Evolutionary conservation across 2,888 invertebrate genomes (phyloP).

Genomic region (Papilio demoleus): DNA sequence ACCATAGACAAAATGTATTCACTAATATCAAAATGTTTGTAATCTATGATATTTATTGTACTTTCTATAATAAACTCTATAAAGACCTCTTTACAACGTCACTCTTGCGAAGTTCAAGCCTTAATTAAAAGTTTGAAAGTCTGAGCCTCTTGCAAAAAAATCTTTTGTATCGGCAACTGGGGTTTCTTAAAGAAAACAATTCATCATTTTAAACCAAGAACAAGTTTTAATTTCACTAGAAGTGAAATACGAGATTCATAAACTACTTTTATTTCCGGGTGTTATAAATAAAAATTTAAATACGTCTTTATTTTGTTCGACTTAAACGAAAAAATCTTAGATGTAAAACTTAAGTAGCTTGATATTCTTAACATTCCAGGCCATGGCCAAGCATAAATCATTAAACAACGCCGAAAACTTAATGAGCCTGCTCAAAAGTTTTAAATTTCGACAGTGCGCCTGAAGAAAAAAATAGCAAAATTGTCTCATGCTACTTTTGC

Average conservation of each 20-base stretch:
- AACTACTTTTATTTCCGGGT: not conserved
- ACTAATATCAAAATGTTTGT: not conserved
- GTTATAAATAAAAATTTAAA: not conserved
- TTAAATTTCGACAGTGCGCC: not conserved
- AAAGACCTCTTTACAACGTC: conserved; percentile 24
- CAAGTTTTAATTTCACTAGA: not conserved
- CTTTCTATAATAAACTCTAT: conserved; percentile 6
- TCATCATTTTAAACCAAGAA: not conserved
- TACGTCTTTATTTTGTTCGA: not conserved
- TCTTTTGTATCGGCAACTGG: not conserved
- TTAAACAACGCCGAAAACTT: conserved; percentile 8
- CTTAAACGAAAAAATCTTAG: not conserved
- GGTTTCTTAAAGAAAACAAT: conserved; percentile 14
- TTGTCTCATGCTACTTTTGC: not conserved
- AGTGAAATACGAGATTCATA: not conserved
- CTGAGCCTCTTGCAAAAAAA: conserved; percentile 2
- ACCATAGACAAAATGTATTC: not conserved
- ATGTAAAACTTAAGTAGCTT: not conserved
- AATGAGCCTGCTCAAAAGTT: conserved; percentile 8
- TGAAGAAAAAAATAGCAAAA: not conserved
- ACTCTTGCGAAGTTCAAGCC: conserved; percentile 22
- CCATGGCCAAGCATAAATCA: not conserved
- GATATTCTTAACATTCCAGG: not conserved
- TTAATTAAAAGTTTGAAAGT: conserved; percentile 34
- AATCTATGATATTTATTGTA: not conserved